A percentile compares a stretch with the other conserved stretches of the same genome.
These are phyloP conservation scores for Rhagonycha lutea DNA, from an alignment of 2,888 invertebrate species.

Conservation along the genomic window DNA sequence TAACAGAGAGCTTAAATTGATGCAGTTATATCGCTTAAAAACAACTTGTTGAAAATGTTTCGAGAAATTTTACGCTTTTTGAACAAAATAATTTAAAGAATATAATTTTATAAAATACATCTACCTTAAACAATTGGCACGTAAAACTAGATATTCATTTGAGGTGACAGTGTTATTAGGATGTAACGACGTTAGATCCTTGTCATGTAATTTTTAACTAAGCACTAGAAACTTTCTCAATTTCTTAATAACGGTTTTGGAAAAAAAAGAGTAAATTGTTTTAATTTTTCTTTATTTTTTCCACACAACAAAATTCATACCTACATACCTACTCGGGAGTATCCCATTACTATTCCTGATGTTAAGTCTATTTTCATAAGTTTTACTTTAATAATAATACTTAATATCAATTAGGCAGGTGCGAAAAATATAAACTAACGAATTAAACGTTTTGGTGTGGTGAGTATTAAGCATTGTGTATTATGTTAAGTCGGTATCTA, in stretches of 20 bases:
- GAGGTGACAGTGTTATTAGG: neutral
- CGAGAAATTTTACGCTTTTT: conserved; percentile 3
- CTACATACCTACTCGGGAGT: too few species aligned
- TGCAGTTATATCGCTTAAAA: conserved; percentile 18
- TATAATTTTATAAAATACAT: neutral
- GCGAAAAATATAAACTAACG: neutral
- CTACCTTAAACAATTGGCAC: conserved; percentile 22
- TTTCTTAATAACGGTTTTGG: neutral
- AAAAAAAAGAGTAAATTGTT: neutral
- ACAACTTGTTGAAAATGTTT: conserved; percentile 28
- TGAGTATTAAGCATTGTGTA: neutral
- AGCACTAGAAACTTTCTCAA: neutral
- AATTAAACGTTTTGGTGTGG: neutral
- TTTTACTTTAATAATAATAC: too few species aligned
- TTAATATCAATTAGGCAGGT: too few species aligned
- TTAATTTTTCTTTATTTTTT: neutral
- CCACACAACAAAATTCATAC: neutral
- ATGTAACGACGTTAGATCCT: neutral
- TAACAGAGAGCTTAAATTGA: conserved; percentile 24
- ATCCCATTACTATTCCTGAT: too few species aligned
- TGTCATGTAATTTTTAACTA: neutral
- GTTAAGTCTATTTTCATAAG: too few species aligned
- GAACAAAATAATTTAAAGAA: neutral
- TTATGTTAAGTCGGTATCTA: neutral
- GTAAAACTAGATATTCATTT: neutral